Conservation (phyloP, 2,797 vertebrate genomes). For the Tragopan temminckii region DNA sequence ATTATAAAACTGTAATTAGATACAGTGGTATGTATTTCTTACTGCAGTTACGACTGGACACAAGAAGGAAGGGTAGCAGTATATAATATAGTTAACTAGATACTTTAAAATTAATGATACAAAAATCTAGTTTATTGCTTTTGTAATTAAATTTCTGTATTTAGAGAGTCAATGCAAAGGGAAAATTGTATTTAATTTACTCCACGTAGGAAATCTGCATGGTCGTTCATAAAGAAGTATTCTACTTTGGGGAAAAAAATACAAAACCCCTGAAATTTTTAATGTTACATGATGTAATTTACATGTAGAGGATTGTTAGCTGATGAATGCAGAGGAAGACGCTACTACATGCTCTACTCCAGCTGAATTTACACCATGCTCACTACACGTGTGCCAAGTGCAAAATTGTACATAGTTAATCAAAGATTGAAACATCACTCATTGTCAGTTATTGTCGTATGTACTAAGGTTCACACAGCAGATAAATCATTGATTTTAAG, state of each 20-base stretch:
- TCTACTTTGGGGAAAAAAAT: neutral
- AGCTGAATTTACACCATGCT: neutral
- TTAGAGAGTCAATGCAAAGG: neutral
- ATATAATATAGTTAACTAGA: neutral
- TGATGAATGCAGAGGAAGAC: neutral
- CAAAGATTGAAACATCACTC: neutral
- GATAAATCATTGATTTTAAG: conserved; percentile 23
- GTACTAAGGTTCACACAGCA: conserved; percentile 7
- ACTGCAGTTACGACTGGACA: neutral
- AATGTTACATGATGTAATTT: neutral
- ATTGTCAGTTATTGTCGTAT: neutral
- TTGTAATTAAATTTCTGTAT: neutral
- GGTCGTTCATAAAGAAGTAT: neutral
- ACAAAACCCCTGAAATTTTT: neutral
- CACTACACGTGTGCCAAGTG: neutral
- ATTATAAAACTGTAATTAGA: neutral
- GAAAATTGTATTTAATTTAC: neutral
- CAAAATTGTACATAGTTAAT: neutral
- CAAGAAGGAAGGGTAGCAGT: neutral
- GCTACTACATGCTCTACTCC: neutral
- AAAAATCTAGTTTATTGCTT: neutral
- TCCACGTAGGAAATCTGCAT: neutral
- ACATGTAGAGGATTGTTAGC: neutral
- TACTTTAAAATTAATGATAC: neutral
- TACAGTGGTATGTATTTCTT: neutral